These are phyloP conservation scores for Copidosoma floridanum DNA, from an alignment of 1,140 invertebrate species.

Conservation along the genomic window DNA sequence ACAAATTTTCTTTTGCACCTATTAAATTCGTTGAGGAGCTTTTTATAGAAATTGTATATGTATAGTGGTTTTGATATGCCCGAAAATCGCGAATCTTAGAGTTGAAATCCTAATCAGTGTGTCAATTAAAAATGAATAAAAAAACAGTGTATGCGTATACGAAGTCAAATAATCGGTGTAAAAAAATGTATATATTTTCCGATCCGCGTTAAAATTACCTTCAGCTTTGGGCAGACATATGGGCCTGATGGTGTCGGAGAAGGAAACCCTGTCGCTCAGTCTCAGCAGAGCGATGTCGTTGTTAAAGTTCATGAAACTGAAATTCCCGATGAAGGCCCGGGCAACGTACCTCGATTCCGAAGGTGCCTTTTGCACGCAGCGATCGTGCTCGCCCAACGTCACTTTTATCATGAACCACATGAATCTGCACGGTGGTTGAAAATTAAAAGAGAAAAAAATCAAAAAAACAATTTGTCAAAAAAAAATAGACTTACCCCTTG, in stretches of 20 bases:
- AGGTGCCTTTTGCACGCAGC: constrained; percentile 65
- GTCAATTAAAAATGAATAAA: too few species aligned
- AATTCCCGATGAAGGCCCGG: constrained; percentile 71
- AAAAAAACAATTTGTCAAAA: too few species aligned
- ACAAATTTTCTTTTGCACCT: too few species aligned
- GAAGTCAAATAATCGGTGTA: too few species aligned
- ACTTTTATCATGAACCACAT: constrained; percentile 90
- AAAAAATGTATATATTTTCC: too few species aligned
- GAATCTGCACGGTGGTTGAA: constrained; percentile 72
- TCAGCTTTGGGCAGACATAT: constrained; percentile 72
- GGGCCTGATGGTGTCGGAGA: constrained; percentile 72
- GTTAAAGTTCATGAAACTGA: constrained; percentile 79
- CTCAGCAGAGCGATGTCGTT: constrained; percentile 81
- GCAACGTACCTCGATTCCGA: constrained; percentile 76
- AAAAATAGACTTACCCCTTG: constrained; percentile 73
- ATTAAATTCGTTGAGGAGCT: too few species aligned
- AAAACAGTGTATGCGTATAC: too few species aligned
- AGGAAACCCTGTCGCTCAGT: constrained; percentile 72
- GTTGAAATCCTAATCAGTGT: too few species aligned
- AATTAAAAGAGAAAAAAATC: too few species aligned
- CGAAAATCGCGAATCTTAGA: too few species aligned
- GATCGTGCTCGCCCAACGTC: constrained; percentile 79
- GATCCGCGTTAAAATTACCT: constrained; percentile 62
- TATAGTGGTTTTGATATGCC: too few species aligned
- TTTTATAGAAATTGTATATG: too few species aligned